Evolutionary conservation across 37 sponge, comb jelly and placozoan species (phyloP), one percentile per base, ranked within the genome.

Genomic region (Ianthella basta): DNA sequence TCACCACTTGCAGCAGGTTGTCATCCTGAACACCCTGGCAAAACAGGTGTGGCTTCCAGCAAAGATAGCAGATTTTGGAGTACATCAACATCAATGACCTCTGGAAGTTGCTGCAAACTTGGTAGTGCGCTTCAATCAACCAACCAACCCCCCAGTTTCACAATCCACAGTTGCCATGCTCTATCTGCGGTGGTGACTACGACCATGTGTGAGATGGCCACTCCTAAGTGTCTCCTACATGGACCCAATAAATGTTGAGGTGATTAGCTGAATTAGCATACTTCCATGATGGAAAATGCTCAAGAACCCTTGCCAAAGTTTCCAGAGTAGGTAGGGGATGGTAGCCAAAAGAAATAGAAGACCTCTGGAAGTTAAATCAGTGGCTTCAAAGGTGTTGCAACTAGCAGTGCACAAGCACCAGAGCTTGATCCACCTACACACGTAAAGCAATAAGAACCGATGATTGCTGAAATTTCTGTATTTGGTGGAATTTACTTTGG

Each of bases 221-320:
- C 72, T 19, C n/a, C n/a, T n/a, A n/a, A n/a, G n/a, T 4, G 4
- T 70, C 36, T 70, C 15, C 72, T 6, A 70, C 32, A 70, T 70
- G 72, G 72, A 70, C 72, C 35, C 36, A 12, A 33, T 70, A 70
- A 70, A 70, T 19, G 72, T 33, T 70, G 5, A 70, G 15, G 32
- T 35, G 3, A 16, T 70, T 70, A 19, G 37, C 20, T 33, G 72
- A 35, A 33, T 16, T 70, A 33, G 72, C 36, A 33, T 70, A 70
- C 72, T 70, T 29, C 72, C 72, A 70, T 1, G 72, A 70, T 70
- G 72, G 72, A 70, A 29, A 70, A 33, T 5, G 36, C 12, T 29
- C 4, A 10, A 70, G 37, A 70, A 70, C 29, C 36, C 15, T 35
- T 70, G 37, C 4, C 32, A 33, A 27, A 5, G 32, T 33, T 29